phyloP scores from a whole-genome alignment of 2,113 vertebrate genomes.

The Formicarius rufipectus region DNA sequence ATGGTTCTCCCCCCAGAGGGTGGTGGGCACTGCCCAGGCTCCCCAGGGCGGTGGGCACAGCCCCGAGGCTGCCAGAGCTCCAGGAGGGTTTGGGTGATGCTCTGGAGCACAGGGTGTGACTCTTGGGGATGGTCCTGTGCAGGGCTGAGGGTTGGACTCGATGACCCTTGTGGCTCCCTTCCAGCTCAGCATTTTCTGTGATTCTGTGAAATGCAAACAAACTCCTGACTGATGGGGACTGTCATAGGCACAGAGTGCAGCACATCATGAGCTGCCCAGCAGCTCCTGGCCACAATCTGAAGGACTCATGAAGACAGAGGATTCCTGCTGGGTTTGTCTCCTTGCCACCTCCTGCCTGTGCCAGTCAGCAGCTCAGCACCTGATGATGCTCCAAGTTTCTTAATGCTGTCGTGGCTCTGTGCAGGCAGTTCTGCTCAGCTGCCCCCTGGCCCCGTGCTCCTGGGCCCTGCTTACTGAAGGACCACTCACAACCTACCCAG shows the following conservation, averaged over 20 bases:
- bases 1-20: too few species aligned
- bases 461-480: fast-evolving
- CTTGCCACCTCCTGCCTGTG: neutral
- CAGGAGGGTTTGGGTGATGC: neutral
- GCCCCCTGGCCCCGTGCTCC: neutral
- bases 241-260: neutral
- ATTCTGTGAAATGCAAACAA: neutral
- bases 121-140: neutral
- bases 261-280: neutral
- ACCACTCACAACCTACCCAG: neutral
- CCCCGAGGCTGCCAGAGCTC: neutral
- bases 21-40: too few species aligned
- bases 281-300: neutral
- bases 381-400: neutral
- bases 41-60: neutral
- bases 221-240: neutral
- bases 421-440: neutral
- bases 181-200: neutral
- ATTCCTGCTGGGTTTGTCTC: neutral
- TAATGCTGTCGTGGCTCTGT: neutral
- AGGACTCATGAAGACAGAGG: neutral
- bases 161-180: neutral
- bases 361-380: neutral
- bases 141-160: neutral
- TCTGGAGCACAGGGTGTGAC: neutral